Evolutionary conservation across 1,140 invertebrate species (phyloP).

Genomic region (Drosophila saltans): DNA sequence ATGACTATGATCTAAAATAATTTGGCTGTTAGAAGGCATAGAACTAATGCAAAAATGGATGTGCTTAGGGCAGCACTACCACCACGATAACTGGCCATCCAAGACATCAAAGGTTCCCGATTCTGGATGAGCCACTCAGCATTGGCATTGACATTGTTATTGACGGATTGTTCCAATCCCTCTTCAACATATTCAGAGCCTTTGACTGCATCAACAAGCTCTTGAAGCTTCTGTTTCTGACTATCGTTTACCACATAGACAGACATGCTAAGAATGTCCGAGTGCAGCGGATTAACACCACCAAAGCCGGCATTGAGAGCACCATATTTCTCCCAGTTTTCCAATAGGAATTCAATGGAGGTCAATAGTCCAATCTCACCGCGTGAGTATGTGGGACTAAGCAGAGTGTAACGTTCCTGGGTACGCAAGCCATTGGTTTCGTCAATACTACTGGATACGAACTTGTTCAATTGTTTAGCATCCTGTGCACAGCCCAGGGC

Average conservation of each 20-base stretch:
- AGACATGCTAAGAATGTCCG: constrained; percentile 62
- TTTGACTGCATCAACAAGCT: constrained; percentile 53
- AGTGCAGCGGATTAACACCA: constrained; percentile 61
- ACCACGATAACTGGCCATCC: constrained; percentile 47
- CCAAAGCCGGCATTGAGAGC: constrained; percentile 64
- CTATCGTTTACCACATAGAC: constrained; percentile 55
- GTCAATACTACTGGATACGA: constrained; percentile 69
- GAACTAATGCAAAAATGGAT: constrained; percentile 49
- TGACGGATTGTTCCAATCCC: constrained; percentile 52
- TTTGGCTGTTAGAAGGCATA: constrained; percentile 52
- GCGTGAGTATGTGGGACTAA: constrained; percentile 64
- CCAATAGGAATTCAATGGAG: constrained; percentile 62
- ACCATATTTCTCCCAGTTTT: constrained; percentile 60
- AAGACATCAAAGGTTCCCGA: constrained; percentile 61
- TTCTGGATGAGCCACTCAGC: constrained; percentile 60
- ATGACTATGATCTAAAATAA: constrained; percentile 51
- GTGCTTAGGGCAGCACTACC: constrained; percentile 52
- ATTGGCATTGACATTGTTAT: constrained; percentile 56
- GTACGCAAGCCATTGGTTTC: constrained; percentile 40
- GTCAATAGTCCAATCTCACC: constrained; percentile 60
- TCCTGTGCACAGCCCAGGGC: constrained; percentile 85
- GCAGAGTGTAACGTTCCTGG: constrained; percentile 68
- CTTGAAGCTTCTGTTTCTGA: constrained; percentile 56
- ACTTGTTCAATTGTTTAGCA: constrained; percentile 52
- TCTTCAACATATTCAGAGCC: constrained; percentile 36